These are phyloP conservation scores for Chelon labrosus DNA, from an alignment of 2,797 vertebrate genomes.

Conservation along the genomic window DNA sequence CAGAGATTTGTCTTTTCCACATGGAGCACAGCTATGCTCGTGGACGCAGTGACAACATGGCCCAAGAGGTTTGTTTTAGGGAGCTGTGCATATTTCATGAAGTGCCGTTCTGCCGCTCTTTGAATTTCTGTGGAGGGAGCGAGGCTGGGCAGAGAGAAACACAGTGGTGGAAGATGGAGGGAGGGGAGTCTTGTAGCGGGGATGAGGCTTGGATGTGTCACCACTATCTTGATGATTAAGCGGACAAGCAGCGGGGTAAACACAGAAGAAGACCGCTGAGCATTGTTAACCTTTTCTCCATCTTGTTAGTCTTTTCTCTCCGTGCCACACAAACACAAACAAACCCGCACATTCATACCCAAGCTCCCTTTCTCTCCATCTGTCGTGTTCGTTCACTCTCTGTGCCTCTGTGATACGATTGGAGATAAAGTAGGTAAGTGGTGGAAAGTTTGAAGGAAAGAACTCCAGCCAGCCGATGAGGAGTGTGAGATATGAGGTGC, in stretches of 20 bases:
- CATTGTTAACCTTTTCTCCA: slow-evolving; percentile 66
- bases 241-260: slow-evolving; percentile 58
- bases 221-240: slow-evolving; percentile 68
- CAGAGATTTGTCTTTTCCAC: slow-evolving; percentile 63
- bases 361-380: background rate
- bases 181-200: slow-evolving; percentile 30
- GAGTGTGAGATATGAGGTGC: slow-evolving; percentile 63
- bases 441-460: slow-evolving; percentile 60
- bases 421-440: slow-evolving; percentile 56
- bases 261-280: slow-evolving; percentile 59
- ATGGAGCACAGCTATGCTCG: slow-evolving; percentile 48
- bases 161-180: slow-evolving; percentile 8
- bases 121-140: slow-evolving; percentile 58
- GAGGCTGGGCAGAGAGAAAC: slow-evolving; percentile 24
- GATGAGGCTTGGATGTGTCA: slow-evolving; percentile 66
- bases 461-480: slow-evolving; percentile 60
- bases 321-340: slow-evolving; percentile 12
- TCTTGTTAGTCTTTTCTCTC: slow-evolving; percentile 63
- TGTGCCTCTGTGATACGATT: slow-evolving; percentile 41
- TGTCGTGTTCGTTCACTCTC: slow-evolving; percentile 24
- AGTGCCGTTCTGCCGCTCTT: slow-evolving; percentile 55
- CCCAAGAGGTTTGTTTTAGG: slow-evolving; percentile 73
- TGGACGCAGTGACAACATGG: slow-evolving; percentile 57
- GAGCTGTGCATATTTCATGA: slow-evolving; percentile 79
- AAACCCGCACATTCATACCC: background rate